Evolutionary conservation across 2,113 vertebrate genomes (phyloP).

Genomic region (Cheirogaleus medius): DNA sequence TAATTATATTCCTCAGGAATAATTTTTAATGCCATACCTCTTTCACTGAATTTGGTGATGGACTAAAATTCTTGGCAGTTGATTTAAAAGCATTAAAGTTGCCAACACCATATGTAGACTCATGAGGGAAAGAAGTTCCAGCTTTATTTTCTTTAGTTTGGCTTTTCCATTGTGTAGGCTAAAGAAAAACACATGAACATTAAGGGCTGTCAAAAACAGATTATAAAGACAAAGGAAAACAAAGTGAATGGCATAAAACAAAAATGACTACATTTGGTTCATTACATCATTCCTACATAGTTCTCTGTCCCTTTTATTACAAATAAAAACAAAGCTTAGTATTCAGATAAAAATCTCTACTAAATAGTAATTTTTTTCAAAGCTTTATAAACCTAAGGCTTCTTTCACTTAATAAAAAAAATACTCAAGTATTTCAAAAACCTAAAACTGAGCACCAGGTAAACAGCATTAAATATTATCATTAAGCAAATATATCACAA

Average conservation of each 20-base stretch:
- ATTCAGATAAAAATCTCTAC: neutral
- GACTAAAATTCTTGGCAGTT: slow-evolving; percentile 79
- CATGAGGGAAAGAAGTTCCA: slow-evolving; percentile 80
- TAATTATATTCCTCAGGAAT: neutral
- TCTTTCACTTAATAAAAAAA: neutral
- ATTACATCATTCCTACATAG: neutral
- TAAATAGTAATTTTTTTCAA: neutral
- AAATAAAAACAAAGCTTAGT: neutral
- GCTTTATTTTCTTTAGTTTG: slow-evolving; percentile 86
- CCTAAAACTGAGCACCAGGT: neutral
- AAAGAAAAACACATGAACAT: slow-evolving; percentile 65
- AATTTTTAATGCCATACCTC: slow-evolving; percentile 80
- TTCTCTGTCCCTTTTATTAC: neutral
- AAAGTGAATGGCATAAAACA: neutral
- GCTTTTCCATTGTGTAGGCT: slow-evolving; percentile 85
- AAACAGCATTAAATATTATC: neutral
- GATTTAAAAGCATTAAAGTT: slow-evolving; percentile 85
- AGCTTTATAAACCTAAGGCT: neutral
- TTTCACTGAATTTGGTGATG: slow-evolving; percentile 80
- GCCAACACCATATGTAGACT: slow-evolving; percentile 80
- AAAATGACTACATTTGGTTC: neutral
- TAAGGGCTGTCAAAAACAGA: slow-evolving; percentile 13
- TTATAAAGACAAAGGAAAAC: neutral
- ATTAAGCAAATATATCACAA: neutral
- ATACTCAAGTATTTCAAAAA: slow-evolving; percentile 5